These are phyloP conservation scores for Corythaixoides concolor DNA, from an alignment of 2,113 vertebrate genomes.

Conservation along the genomic window DNA sequence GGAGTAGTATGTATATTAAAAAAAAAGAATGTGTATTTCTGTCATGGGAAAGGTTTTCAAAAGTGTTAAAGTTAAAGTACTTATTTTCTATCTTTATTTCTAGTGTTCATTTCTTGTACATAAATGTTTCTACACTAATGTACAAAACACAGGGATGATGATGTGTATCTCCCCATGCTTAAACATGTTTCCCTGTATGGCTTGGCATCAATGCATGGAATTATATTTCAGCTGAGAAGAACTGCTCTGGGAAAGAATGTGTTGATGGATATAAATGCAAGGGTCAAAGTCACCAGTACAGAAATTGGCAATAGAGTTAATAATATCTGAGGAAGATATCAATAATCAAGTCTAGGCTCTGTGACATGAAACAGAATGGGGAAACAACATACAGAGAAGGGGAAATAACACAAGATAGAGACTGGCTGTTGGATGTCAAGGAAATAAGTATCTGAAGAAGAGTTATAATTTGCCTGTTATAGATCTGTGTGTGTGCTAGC, in stretches of 20 bases:
- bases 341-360: not conserved
- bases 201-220: not conserved
- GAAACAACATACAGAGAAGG: not conserved
- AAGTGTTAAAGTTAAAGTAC: not conserved
- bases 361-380: not conserved
- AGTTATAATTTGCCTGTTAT: not conserved
- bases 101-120: not conserved
- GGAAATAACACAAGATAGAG: not conserved
- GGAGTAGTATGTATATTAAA: not conserved
- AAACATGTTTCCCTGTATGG: not conserved
- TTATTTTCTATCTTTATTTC: not conserved
- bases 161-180: not conserved
- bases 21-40: not conserved
- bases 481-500: fast-evolving
- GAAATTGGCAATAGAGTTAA: not conserved
- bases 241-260: not conserved
- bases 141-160: not conserved
- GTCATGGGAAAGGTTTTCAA: not conserved
- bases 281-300: not conserved
- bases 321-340: not conserved
- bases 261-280: not conserved
- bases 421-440: not conserved
- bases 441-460: not conserved
- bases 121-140: not conserved
- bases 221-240: not conserved